Percentiles rank a stretch among this genome's conserved stretches.
phyloP scores from a whole-genome alignment of 2,888 invertebrate genomes.

The Stegana nigrithorax region DNA sequence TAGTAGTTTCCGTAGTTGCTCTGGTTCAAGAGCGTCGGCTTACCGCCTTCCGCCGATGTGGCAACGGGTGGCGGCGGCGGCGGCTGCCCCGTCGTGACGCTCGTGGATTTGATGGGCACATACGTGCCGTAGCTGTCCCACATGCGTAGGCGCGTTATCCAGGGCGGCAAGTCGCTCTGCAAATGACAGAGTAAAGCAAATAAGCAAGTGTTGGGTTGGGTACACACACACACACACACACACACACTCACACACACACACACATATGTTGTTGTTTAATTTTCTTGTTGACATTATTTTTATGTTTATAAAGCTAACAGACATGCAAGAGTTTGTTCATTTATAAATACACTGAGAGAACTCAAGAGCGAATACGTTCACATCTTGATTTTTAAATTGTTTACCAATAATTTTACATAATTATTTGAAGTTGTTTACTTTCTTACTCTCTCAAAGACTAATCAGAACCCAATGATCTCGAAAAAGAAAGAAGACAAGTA shows the following conservation, averaged over 20 bases:
- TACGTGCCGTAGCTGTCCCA: conserved; percentile 78
- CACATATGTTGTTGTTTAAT: conserved; percentile 43
- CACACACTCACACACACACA: too few species aligned
- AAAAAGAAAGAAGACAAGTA: background rate
- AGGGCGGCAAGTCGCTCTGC: conserved; percentile 70
- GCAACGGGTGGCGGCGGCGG: conserved; percentile 63
- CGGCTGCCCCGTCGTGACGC: conserved; percentile 64
- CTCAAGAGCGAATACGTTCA: too few species aligned
- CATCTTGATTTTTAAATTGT: too few species aligned
- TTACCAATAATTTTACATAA: too few species aligned
- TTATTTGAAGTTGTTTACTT: too few species aligned
- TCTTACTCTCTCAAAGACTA: too few species aligned
- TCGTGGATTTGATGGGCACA: conserved; percentile 66
- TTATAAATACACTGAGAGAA: background rate
- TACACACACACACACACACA: too few species aligned
- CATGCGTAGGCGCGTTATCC: conserved; percentile 79
- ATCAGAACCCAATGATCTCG: background rate
- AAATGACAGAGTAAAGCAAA: conserved; percentile 19
- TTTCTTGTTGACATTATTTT: conserved; percentile 47
- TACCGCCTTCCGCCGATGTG: conserved; percentile 59
- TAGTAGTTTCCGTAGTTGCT: conserved; percentile 66
- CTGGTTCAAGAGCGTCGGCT: conserved; percentile 60
- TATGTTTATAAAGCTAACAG: conserved; percentile 25
- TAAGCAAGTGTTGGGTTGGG: too few species aligned
- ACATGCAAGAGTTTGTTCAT: conserved; percentile 11